Conservation (phyloP, 1,140 invertebrate species). For the Drosophila albomicans region DNA sequence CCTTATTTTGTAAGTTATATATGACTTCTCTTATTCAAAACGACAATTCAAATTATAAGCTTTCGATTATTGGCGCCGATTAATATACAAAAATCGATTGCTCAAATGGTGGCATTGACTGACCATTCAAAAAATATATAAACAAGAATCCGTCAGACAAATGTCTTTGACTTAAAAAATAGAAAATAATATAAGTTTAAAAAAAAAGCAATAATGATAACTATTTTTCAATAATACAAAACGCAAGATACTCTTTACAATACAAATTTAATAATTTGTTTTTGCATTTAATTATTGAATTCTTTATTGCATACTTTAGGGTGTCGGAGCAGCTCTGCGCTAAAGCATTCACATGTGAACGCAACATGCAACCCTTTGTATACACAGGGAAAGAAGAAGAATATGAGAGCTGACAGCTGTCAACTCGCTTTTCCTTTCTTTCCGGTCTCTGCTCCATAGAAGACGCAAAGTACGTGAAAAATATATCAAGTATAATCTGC, state of each 20-base stretch:
- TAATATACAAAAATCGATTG: not conserved
- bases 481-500: conserved; percentile 58
- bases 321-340: conserved; percentile 13
- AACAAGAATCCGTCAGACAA: too few species aligned
- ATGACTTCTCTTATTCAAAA: too few species aligned
- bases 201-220: too few species aligned
- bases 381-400: conserved; percentile 39
- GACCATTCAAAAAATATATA: too few species aligned
- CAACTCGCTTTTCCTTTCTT: conserved; percentile 82
- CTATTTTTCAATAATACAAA: too few species aligned
- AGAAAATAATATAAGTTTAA: too few species aligned
- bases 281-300: too few species aligned
- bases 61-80: not conserved
- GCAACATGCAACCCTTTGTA: conserved; percentile 31
- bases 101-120: too few species aligned
- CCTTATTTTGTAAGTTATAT: too few species aligned
- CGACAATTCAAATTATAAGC: not conserved
- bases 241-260: too few species aligned
- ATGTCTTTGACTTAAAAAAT: too few species aligned
- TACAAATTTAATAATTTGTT: too few species aligned
- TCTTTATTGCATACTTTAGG: not conserved
- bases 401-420: conserved; percentile 68
- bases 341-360: conserved; percentile 25
- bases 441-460: conserved; percentile 81
- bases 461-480: conserved; percentile 83